These are phyloP conservation scores for Monopis laevigella DNA, from an alignment of 2,888 invertebrate genomes.

Conservation along the genomic window DNA sequence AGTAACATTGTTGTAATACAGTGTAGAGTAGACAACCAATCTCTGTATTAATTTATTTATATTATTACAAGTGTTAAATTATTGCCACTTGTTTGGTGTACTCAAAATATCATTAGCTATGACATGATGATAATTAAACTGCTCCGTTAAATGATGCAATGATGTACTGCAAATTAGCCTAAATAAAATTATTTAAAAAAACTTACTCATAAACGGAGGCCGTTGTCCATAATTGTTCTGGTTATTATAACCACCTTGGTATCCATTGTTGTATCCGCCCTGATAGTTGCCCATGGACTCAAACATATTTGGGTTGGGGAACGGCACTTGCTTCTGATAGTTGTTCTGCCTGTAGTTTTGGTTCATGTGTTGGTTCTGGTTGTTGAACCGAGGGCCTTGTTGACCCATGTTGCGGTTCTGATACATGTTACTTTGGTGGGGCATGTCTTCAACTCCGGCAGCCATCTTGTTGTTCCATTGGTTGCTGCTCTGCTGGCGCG, in stretches of 20 bases:
- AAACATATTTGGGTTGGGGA: constrained; percentile 68
- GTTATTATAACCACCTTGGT: constrained; percentile 60
- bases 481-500: constrained; percentile 54
- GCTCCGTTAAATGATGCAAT: too few species aligned
- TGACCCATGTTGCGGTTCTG: constrained; percentile 25
- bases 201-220: constrained; percentile 55
- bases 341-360: constrained; percentile 53
- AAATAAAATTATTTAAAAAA: constrained; percentile 3
- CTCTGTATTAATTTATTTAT: too few species aligned
- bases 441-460: constrained; percentile 34
- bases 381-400: constrained; percentile 59
- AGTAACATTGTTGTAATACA: too few species aligned
- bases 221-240: constrained; percentile 53
- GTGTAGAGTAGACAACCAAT: too few species aligned
- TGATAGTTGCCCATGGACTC: constrained; percentile 67
- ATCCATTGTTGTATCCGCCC: constrained; percentile 55
- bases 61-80: too few species aligned
- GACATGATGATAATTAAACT: too few species aligned
- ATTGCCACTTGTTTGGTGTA: too few species aligned
- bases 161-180: too few species aligned
- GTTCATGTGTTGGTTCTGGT: constrained; percentile 45
- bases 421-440: constrained; percentile 31
- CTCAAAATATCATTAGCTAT: too few species aligned
- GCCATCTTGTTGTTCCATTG: constrained; percentile 64
- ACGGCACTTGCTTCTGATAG: constrained; percentile 61